A percentile compares a stretch with the other conserved stretches of the same genome.
phyloP scores from a whole-genome alignment of 64 coral and sea anemone species.

The Actinia equina region DNA sequence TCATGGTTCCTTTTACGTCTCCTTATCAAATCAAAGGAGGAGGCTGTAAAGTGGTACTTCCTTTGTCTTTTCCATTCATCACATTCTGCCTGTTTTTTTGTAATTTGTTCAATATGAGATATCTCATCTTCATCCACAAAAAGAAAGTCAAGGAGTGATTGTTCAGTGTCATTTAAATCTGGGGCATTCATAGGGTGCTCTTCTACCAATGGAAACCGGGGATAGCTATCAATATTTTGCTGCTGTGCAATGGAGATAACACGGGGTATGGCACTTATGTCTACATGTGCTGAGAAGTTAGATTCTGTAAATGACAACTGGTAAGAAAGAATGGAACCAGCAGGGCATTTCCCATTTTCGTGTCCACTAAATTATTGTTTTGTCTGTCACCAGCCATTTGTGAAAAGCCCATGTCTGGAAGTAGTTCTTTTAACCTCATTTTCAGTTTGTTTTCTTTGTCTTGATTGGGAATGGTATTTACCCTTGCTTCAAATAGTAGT shows the following conservation, averaged over 20 bases:
- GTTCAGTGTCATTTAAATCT: not conserved
- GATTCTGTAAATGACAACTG: constrained; percentile 30
- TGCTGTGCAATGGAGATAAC: not conserved
- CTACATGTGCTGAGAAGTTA: no score
- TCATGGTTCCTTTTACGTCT: constrained; percentile 10
- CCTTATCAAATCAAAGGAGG: constrained; percentile 20
- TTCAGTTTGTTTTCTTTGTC: not conserved
- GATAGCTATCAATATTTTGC: not conserved
- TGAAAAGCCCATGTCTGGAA: constrained; percentile 30
- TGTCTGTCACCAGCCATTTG: not conserved
- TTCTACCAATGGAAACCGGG: constrained; percentile 25
- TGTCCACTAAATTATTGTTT: not conserved
- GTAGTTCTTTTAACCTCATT: not conserved
- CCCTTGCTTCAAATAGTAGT: constrained; percentile 27
- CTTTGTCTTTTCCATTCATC: constrained; percentile 35
- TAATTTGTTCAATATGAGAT: not conserved
- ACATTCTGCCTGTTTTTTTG: constrained; percentile 20
- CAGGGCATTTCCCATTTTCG: constrained; percentile 34
- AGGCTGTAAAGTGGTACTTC: constrained; percentile 17
- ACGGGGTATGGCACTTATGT: constrained; percentile 1
- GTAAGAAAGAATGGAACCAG: constrained; percentile 32
- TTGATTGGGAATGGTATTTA: not conserved
- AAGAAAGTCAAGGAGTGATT: no score
- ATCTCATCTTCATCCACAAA: constrained; percentile 18
- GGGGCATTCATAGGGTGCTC: not conserved